Base-by-base conservation (phyloP, 2,113 vertebrate species). In the Mormyrus iriodes region DNA sequence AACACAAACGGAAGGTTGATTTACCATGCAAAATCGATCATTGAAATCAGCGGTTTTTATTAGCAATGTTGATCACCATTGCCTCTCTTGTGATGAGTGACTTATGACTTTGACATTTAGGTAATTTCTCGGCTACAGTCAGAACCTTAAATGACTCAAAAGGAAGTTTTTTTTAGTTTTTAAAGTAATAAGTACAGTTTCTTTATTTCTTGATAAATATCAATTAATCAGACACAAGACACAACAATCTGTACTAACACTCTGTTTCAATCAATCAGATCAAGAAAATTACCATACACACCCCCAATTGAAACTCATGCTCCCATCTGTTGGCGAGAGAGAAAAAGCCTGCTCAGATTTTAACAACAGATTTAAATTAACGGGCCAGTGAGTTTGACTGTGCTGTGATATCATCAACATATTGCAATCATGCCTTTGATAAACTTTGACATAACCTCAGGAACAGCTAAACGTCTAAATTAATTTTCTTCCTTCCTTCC, bases 1-100 rank as follows among this genome's bases (percentile, higher is more conserved):
- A 91, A 94, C 93, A 94, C 94, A 92, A 91, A 91, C 88, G 69
- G 93, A 55, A 87, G 89, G 69, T 90, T 92, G 92, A 89, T 92
- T 91, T 87, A 91, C 92, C 88, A 89, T 88, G 89, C 90, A 85
- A 79, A 55, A 53, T 88, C 88, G 87, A 90, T 94, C 91, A 93
- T 93, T 94, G 88, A 91, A 92, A 93, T 49, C 17, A 92, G 55
- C 3, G 86, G 52, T 90, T 61, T 44, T 76, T 55, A 42, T 88
- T 89, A 53, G 52, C 55, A 86, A 52, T 15, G 85, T 5, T 86
- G 42, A 49, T 35, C 31, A 53, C 31, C 8, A 1, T 35, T 31
- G 24, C 85, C 35, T 86, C 51, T 86, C 12, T 86, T 48, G 85
- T 3, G 4, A 35, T 52, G 49, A 86, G 21, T 53, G 27, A 86